A percentile compares a stretch with the other conserved stretches of the same genome.
Conservation (phyloP, 2,113 vertebrate genomes). For the Aldabrachelys gigantea region DNA sequence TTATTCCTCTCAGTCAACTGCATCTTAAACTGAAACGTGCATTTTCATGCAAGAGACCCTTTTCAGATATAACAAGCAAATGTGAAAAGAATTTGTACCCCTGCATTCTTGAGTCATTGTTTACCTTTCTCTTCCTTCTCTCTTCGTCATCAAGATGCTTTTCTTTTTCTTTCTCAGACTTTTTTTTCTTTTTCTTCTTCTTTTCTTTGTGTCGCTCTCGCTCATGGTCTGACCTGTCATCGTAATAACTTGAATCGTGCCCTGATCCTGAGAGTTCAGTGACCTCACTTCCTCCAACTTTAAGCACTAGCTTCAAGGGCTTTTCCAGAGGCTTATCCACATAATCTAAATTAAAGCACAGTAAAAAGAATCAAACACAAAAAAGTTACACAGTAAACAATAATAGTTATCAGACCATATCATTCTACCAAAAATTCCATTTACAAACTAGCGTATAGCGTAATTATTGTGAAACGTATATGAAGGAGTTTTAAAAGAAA, state of each 20-base stretch:
- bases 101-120: neutral
- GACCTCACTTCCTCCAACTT: constrained; percentile 96
- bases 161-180: constrained; percentile 94
- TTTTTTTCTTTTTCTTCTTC: constrained; percentile 99
- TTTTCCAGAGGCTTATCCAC: constrained; percentile 93
- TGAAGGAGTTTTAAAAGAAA: fast-evolving
- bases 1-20: neutral
- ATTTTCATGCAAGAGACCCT: neutral
- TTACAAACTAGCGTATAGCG: neutral
- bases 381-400: fast-evolving
- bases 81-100: fast-evolving
- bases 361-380: neutral
- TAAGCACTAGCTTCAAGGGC: constrained; percentile 94
- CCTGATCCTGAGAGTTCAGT: constrained; percentile 96
- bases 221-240: constrained; percentile 95
- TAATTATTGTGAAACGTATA: fast-evolving
- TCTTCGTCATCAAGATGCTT: constrained; percentile 94
- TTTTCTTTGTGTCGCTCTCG: constrained; percentile 94
- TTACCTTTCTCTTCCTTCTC: constrained; percentile 91
- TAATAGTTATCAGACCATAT: neutral
- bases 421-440: fast-evolving
- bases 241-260: constrained; percentile 96
- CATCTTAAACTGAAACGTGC: neutral
- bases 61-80: neutral
- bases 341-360: constrained; percentile 81